phyloP scores from a whole-genome alignment of 2,888 invertebrate species.

The Alsophila aescularia region DNA sequence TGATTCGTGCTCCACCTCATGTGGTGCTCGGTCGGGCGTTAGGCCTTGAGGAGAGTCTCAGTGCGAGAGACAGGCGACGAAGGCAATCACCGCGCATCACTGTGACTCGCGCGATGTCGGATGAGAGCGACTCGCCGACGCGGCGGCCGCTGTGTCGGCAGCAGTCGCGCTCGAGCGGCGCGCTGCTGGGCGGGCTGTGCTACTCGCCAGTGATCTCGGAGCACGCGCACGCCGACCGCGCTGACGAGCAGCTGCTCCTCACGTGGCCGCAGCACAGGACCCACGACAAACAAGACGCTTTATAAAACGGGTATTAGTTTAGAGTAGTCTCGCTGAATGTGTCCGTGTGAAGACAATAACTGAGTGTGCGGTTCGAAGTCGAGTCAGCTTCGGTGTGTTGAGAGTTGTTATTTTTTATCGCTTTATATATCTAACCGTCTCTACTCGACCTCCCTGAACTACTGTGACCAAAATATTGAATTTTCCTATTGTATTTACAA shows the following conservation, averaged over 20 bases:
- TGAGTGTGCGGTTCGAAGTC: conserved; percentile 65
- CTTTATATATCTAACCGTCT: conserved; percentile 62
- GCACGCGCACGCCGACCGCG: conserved; percentile 55
- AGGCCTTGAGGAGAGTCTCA: conserved; percentile 75
- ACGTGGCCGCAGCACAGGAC: conserved; percentile 80
- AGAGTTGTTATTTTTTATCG: conserved; percentile 64
- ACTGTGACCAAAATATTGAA: conserved; percentile 73
- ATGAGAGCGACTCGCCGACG: conserved; percentile 87
- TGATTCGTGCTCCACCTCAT: conserved; percentile 84
- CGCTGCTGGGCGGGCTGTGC: conserved; percentile 72
- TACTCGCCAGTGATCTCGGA: conserved; percentile 77
- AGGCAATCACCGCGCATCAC: conserved; percentile 88
- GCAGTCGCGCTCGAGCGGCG: conserved; percentile 80
- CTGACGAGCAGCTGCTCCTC: conserved; percentile 81
- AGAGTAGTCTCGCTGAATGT: conserved; percentile 54
- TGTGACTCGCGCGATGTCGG: conserved; percentile 89
- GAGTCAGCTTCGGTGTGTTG: conserved; percentile 66
- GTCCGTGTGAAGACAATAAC: conserved; percentile 72
- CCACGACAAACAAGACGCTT: conserved; percentile 64
- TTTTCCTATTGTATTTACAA: conserved; percentile 71
- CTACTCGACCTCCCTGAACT: conserved; percentile 61
- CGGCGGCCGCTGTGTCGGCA: conserved; percentile 76
- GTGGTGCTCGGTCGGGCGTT: conserved; percentile 86
- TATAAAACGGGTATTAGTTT: conserved; percentile 70
- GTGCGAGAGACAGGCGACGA: conserved; percentile 63